A percentile compares a stretch with the other conserved stretches of the same genome.
Evolutionary conservation across 2,113 vertebrate genomes (phyloP).

Genomic region (Varanus salvator): DNA sequence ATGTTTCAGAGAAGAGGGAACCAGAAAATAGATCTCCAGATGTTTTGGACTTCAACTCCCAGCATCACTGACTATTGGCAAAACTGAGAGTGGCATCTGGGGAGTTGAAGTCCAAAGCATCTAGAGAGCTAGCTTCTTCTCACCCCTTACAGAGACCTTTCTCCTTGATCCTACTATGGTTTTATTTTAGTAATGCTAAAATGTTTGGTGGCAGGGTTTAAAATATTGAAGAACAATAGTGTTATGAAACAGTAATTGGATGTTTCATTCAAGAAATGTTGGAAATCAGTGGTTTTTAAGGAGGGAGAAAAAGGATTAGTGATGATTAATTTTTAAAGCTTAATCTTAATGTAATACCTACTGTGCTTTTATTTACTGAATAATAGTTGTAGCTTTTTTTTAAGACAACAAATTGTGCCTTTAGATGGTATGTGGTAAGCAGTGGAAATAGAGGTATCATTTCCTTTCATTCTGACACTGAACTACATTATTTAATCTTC

Average conservation of each 20-base stretch:
- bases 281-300: background rate
- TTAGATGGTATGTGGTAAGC: background rate
- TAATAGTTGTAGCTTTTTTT: background rate
- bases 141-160: background rate
- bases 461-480: background rate
- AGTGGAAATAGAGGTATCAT: background rate
- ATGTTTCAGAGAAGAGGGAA: background rate
- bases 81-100: no score
- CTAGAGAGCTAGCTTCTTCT: no score
- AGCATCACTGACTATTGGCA: no score
- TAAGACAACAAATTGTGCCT: background rate
- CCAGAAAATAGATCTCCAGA: no score
- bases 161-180: background rate
- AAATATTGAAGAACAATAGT: conserved; percentile 9
- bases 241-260: conserved; percentile 39
- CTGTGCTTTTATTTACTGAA: accelerated
- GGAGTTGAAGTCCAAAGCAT: no score
- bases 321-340: background rate
- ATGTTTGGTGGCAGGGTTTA: background rate
- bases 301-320: background rate
- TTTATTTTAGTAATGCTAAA: conserved; percentile 19
- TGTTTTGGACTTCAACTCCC: no score
- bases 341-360: background rate
- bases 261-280: background rate
- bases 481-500: conserved; percentile 3